Evolutionary conservation across 2,113 vertebrate genomes (phyloP).

Genomic region (Crotophaga sulcirostris): DNA sequence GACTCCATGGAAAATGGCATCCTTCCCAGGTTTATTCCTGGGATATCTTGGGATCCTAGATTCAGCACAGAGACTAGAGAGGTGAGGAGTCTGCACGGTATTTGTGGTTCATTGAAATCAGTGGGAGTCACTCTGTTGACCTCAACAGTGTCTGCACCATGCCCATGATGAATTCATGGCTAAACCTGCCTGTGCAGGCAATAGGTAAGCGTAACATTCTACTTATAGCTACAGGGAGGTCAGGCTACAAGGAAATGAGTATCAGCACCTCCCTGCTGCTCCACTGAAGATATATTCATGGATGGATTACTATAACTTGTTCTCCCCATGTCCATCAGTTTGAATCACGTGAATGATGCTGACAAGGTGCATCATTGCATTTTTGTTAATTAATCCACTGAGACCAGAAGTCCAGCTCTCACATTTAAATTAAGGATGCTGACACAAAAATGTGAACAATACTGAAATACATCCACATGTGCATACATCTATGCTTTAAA

Average conservation of each 20-base stretch:
- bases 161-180: background rate
- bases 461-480: background rate
- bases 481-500: background rate
- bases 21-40: background rate
- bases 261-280: background rate
- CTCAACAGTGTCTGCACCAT: background rate
- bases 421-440: background rate
- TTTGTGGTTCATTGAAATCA: background rate
- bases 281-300: background rate
- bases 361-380: background rate
- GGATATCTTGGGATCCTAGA: background rate
- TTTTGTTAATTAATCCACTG: background rate
- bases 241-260: background rate
- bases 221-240: background rate
- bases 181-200: background rate
- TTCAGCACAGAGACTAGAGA: background rate
- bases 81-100: background rate
- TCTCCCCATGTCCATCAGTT: background rate
- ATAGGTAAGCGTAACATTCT: accelerated
- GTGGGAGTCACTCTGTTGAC: background rate
- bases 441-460: background rate
- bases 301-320: background rate
- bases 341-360: background rate
- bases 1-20: background rate
- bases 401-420: background rate